phyloP scores from a whole-genome alignment of 2,113 vertebrate species.

The Alosa alosa region DNA sequence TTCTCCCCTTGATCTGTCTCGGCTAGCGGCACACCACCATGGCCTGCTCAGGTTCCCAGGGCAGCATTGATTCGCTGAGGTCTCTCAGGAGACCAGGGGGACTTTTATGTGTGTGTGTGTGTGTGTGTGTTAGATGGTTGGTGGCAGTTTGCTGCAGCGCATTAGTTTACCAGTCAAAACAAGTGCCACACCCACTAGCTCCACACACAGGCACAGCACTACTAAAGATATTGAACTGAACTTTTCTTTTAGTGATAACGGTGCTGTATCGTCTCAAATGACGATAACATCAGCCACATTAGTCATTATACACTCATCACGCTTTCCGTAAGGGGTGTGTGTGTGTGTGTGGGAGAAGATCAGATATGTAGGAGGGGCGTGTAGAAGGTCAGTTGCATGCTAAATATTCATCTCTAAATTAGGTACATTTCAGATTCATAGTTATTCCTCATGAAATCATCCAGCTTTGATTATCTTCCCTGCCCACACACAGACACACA shows the following conservation, averaged over 20 bases:
- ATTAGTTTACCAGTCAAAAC: background rate
- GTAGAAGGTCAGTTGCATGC: background rate
- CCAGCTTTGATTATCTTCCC: background rate
- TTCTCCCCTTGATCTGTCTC: slow-evolving; percentile 32
- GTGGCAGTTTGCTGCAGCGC: background rate
- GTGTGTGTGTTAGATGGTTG: background rate
- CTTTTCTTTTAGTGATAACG: background rate
- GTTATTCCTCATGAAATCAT: background rate
- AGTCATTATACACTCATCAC: background rate
- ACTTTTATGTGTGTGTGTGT: background rate
- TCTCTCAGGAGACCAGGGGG: slow-evolving; percentile 17
- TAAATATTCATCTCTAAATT: background rate
- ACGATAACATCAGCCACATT: background rate
- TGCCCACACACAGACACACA: background rate
- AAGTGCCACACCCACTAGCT: background rate
- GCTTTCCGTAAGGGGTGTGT: background rate
- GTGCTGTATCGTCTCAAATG: background rate
- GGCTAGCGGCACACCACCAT: slow-evolving; percentile 32
- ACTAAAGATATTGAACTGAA: background rate
- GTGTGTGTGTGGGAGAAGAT: background rate
- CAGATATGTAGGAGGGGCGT: background rate
- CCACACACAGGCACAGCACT: background rate
- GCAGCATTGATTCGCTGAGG: slow-evolving; percentile 25
- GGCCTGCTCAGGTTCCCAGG: slow-evolving; percentile 21
- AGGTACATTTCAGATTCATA: background rate